Conservation (phyloP, 2,797 vertebrate genomes). For the Gambelia wislizenii region DNA sequence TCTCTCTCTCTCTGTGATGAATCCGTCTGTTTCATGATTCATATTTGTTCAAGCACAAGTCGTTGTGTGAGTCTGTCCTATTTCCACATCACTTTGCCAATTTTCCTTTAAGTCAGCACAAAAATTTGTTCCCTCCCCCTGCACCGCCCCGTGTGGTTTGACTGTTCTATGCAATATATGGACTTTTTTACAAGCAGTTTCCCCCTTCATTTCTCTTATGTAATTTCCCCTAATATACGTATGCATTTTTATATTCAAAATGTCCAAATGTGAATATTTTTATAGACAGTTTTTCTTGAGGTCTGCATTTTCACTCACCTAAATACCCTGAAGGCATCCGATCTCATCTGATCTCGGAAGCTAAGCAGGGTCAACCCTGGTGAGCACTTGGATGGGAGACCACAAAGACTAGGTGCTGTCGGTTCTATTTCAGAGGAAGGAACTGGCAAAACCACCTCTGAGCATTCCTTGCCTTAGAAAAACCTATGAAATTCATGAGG, state of each 20-base stretch:
- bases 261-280: neutral
- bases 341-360: too few species aligned
- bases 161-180: neutral
- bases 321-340: too few species aligned
- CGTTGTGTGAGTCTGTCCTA: neutral
- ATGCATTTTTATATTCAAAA: neutral
- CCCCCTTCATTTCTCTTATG: neutral
- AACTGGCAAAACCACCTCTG: too few species aligned
- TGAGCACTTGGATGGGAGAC: too few species aligned
- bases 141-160: neutral
- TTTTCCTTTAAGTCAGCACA: neutral
- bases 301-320: too few species aligned
- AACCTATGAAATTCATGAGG: too few species aligned
- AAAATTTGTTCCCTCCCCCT: too few species aligned
- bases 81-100: neutral
- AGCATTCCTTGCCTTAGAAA: too few species aligned
- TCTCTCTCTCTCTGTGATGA: too few species aligned
- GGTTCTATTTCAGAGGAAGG: too few species aligned
- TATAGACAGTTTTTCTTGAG: neutral
- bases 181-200: neutral
- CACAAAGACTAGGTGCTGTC: too few species aligned
- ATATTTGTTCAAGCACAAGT: neutral
- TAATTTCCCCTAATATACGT: neutral
- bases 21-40: neutral
- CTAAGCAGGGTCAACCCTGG: too few species aligned